phyloP scores from a whole-genome alignment of 2,797 vertebrate genomes.

The Fratercula arctica region DNA sequence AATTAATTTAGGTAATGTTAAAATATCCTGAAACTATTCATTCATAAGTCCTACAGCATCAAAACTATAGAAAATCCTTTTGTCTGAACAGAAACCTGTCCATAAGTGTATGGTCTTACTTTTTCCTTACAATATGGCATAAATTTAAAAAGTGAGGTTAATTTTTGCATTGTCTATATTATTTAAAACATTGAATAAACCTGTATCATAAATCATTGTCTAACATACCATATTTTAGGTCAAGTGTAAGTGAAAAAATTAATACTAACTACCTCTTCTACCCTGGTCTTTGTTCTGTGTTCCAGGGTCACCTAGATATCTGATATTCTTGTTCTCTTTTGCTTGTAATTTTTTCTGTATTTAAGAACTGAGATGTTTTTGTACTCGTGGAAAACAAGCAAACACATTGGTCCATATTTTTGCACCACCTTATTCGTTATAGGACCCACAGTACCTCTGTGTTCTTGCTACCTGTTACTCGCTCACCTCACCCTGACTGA shows the following conservation, averaged over 20 bases:
- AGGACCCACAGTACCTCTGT: neutral
- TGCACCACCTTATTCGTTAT: neutral
- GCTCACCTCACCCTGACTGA: neutral
- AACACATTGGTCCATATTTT: neutral
- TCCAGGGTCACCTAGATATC: neutral
- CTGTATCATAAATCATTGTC: neutral
- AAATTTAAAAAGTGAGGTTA: neutral
- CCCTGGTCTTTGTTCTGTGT: neutral
- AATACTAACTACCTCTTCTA: neutral
- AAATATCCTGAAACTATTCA: neutral
- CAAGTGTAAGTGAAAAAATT: neutral
- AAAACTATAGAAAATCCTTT: neutral
- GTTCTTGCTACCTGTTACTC: neutral
- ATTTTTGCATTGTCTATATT: neutral
- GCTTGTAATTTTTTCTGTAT: neutral
- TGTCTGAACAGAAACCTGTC: neutral
- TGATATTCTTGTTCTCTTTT: neutral
- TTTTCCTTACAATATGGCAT: neutral
- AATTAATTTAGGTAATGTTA: neutral
- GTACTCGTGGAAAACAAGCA: neutral
- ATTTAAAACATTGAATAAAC: neutral
- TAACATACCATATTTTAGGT: neutral
- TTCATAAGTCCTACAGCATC: neutral
- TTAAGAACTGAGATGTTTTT: neutral
- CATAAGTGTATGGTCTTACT: neutral